Conservation (phyloP, 1,140 invertebrate genomes). For the Pygmarrhopalites habei region DNA sequence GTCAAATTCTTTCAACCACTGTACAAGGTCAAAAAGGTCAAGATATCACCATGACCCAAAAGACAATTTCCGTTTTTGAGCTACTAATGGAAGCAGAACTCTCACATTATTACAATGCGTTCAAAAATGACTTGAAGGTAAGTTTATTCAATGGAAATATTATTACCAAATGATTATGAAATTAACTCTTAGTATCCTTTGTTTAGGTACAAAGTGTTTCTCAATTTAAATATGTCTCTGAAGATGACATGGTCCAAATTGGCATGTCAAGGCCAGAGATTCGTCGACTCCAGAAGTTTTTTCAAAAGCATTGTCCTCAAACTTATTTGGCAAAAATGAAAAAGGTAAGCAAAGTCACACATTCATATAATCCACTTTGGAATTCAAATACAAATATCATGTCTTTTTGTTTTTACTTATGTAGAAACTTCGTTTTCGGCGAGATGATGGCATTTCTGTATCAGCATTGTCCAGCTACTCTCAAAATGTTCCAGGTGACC, state of each 20-base stretch:
- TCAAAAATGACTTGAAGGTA: conserved; percentile 59
- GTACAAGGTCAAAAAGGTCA: too few relatives aligned
- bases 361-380: not conserved
- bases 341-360: conserved; percentile 46
- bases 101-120: conserved; percentile 72
- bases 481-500: conserved; percentile 43
- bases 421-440: conserved; percentile 32
- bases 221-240: conserved; percentile 93
- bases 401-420: not conserved
- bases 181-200: too few relatives aligned
- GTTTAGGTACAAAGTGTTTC: conserved; percentile 73
- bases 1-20: too few relatives aligned
- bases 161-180: too few relatives aligned
- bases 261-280: conserved; percentile 95
- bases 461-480: conserved; percentile 40
- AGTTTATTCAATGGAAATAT: not conserved
- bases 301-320: conserved; percentile 85
- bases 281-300: conserved; percentile 83
- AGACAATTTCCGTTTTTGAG: conserved; percentile 71
- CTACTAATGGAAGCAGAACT: conserved; percentile 85
- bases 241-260: conserved; percentile 81
- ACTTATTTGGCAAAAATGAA: conserved; percentile 88
- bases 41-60: too few relatives aligned
- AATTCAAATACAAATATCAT: not conserved
- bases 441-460: conserved; percentile 44